Evolutionary conservation across 2,888 invertebrate species (phyloP).

Genomic region (Sarcophaga carnaria): DNA sequence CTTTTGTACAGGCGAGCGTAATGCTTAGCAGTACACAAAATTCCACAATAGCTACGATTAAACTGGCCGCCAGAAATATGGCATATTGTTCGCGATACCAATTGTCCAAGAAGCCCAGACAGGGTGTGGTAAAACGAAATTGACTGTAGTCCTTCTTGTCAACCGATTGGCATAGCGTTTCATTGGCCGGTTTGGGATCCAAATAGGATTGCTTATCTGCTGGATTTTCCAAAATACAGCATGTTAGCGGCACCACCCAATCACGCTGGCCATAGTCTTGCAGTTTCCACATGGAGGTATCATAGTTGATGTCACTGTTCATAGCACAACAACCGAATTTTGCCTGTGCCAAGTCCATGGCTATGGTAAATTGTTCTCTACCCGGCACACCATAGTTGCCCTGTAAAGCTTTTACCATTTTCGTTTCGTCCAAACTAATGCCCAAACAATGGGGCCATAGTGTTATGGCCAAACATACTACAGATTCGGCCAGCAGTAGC

Average conservation of each 20-base stretch:
- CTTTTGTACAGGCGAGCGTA: constrained; percentile 87
- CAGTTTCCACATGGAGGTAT: constrained; percentile 90
- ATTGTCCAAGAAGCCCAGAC: constrained; percentile 86
- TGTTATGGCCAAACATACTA: constrained; percentile 87
- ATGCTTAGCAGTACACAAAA: constrained; percentile 88
- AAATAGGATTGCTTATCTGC: constrained; percentile 85
- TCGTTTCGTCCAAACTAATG: constrained; percentile 86
- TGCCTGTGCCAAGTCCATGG: constrained; percentile 90
- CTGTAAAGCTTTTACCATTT: constrained; percentile 88
- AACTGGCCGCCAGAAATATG: constrained; percentile 86
- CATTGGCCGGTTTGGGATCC: constrained; percentile 89
- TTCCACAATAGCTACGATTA: constrained; percentile 88
- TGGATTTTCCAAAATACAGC: constrained; percentile 86
- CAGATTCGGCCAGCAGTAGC: constrained; percentile 87
- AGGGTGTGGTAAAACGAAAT: constrained; percentile 82
- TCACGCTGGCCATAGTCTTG: constrained; percentile 88
- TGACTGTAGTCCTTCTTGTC: constrained; percentile 77
- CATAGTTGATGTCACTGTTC: constrained; percentile 89
- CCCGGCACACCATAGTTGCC: constrained; percentile 90
- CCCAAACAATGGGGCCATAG: constrained; percentile 91
- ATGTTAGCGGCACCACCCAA: constrained; percentile 86
- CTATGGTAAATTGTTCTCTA: constrained; percentile 87
- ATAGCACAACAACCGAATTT: constrained; percentile 90
- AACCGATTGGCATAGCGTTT: constrained; percentile 86
- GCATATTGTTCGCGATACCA: constrained; percentile 91